Percentiles rank a stretch among this genome's conserved stretches.
These are phyloP conservation scores for Tinamus major DNA, from an alignment of 2,797 vertebrate genomes.

Conservation along the genomic window DNA sequence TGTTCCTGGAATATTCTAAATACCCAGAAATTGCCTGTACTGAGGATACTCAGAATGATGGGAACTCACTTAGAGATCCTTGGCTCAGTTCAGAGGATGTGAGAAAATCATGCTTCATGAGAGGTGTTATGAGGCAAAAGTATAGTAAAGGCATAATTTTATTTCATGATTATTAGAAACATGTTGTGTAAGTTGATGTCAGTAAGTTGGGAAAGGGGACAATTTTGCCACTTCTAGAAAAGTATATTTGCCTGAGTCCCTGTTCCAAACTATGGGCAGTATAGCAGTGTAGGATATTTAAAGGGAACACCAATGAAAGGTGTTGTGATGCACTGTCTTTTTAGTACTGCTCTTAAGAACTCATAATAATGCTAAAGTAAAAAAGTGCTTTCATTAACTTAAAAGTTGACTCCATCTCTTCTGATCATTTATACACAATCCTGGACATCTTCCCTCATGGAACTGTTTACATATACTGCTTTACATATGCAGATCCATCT, in stretches of 20 bases:
- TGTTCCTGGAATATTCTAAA: neutral
- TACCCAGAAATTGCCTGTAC: neutral
- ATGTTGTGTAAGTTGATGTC: neutral
- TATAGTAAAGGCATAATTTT: neutral
- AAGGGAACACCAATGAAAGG: neutral
- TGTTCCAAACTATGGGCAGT: neutral
- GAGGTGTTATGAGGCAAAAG: neutral
- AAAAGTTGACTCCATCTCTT: neutral
- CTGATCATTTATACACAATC: neutral
- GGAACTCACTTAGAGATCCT: neutral
- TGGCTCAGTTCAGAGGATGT: neutral
- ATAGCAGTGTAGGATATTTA: neutral
- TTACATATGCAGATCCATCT: neutral
- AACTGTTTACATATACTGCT: neutral
- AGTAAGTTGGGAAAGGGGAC: neutral
- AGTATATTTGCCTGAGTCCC: neutral
- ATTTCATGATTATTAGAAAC: neutral
- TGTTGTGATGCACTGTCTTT: neutral
- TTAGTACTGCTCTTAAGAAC: neutral
- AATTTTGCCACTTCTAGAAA: neutral
- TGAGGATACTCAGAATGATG: neutral
- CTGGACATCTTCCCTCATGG: neutral
- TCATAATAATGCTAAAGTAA: neutral
- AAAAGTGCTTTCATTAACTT: neutral
- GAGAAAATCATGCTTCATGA: neutral